These are phyloP conservation scores for Margaritifera margaritifera DNA, from an alignment of 2,888 invertebrate species.

Conservation along the genomic window DNA sequence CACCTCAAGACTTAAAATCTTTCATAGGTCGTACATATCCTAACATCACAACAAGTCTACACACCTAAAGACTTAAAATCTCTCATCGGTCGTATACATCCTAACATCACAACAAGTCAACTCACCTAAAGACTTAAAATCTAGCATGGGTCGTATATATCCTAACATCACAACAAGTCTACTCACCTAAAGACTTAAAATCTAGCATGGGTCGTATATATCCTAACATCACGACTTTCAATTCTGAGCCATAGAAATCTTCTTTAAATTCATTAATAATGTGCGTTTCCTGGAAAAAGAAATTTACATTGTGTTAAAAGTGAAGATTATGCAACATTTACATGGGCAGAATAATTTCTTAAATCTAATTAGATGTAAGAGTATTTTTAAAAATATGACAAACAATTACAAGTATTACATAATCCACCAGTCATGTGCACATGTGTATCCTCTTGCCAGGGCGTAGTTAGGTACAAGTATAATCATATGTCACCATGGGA, in stretches of 20 bases:
- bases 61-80: no score
- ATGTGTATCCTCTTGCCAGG: no score
- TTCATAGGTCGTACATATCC: no score
- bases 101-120: no score
- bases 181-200: conserved; percentile 81
- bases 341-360: neutral
- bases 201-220: conserved; percentile 89
- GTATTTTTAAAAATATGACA: neutral
- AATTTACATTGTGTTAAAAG: neutral
- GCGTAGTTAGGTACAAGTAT: no score
- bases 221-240: conserved; percentile 87
- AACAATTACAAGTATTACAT: neutral
- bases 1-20: no score
- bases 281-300: conserved; percentile 87
- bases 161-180: conserved; percentile 75
- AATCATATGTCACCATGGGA: no score
- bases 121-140: no score
- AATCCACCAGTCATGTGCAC: neutral
- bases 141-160: no score
- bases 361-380: neutral
- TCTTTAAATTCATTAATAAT: conserved; percentile 86
- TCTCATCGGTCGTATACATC: no score
- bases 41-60: no score
- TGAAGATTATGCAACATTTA: neutral
- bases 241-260: conserved; percentile 89